Evolutionary conservation across 2,888 invertebrate species (phyloP).

Genomic region (Conomelus anceps): DNA sequence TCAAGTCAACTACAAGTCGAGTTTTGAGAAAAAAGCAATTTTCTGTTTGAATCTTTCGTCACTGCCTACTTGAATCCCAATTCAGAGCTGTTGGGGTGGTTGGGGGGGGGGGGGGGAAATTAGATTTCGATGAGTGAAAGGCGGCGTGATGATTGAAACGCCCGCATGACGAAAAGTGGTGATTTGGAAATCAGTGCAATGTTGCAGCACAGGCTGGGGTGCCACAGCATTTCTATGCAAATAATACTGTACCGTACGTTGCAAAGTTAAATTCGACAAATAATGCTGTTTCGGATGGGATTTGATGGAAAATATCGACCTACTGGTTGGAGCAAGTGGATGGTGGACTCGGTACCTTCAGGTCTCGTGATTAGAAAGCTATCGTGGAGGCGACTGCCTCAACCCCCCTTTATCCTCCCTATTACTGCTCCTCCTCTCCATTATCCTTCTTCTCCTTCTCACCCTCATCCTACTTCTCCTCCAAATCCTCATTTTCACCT

Average conservation of each 20-base stretch:
- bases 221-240: background rate
- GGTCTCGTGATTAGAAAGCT: background rate
- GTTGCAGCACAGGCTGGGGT: background rate
- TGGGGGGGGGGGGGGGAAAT: background rate
- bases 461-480: background rate
- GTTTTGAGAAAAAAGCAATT: too few species aligned
- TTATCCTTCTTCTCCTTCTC: background rate
- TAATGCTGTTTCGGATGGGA: background rate
- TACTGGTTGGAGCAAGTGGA: too few species aligned
- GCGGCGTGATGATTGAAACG: background rate
- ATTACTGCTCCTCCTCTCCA: background rate
- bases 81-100: background rate
- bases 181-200: background rate
- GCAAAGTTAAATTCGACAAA: background rate
- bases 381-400: background rate
- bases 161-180: background rate
- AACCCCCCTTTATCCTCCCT: too few species aligned
- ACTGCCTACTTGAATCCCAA: too few species aligned
- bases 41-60: too few species aligned
- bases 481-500: too few species aligned
- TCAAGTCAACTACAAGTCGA: too few species aligned
- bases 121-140: background rate
- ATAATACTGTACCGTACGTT: too few species aligned
- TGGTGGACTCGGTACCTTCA: background rate
- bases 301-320: background rate